Percentiles rank a stretch among this genome's conserved stretches.
These are phyloP conservation scores for Axinella damicornis DNA, from an alignment of 37 sponge, comb jelly and placozoan genomes.

Conservation along the genomic window DNA sequence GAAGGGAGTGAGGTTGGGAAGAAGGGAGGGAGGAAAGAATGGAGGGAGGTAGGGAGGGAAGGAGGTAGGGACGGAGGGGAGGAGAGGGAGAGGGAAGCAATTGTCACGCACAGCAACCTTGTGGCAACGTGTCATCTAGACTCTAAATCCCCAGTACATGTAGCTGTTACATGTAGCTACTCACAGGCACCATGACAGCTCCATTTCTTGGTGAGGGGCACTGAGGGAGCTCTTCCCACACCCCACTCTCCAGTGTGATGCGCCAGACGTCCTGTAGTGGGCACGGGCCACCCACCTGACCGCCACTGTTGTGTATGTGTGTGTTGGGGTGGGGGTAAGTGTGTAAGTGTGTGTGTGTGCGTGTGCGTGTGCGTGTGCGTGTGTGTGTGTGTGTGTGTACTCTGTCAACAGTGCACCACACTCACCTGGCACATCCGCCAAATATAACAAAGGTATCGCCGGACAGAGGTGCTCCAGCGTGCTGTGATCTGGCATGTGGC, in stretches of 20 bases:
- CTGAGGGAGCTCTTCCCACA: constrained; percentile 17
- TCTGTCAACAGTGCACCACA: background rate
- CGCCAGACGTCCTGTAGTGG: constrained; percentile 51
- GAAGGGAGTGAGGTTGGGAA: too few relatives aligned
- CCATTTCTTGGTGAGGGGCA: constrained; percentile 14
- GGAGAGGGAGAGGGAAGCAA: too few relatives aligned
- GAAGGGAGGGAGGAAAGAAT: too few relatives aligned
- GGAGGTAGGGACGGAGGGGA: too few relatives aligned
- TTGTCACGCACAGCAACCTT: too few relatives aligned
- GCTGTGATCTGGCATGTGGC: constrained; percentile 64
- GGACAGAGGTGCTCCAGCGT: constrained; percentile 40
- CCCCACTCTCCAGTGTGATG: background rate
- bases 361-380: background rate
- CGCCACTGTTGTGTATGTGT: constrained; percentile 48
- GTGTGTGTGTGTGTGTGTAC: background rate
- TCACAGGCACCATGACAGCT: constrained; percentile 21
- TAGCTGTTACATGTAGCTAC: too few relatives aligned
- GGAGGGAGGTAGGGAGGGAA: too few relatives aligned
- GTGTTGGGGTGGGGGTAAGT: background rate
- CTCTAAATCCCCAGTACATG: too few relatives aligned
- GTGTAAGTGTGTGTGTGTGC: too few relatives aligned
- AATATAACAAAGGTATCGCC: constrained; percentile 52
- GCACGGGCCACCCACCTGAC: constrained; percentile 64
- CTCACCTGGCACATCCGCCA: constrained; percentile 78
- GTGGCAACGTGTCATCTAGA: too few relatives aligned